Base-by-base conservation (phyloP, 2,888 invertebrate species). In the Mactromeris polynyma region DNA sequence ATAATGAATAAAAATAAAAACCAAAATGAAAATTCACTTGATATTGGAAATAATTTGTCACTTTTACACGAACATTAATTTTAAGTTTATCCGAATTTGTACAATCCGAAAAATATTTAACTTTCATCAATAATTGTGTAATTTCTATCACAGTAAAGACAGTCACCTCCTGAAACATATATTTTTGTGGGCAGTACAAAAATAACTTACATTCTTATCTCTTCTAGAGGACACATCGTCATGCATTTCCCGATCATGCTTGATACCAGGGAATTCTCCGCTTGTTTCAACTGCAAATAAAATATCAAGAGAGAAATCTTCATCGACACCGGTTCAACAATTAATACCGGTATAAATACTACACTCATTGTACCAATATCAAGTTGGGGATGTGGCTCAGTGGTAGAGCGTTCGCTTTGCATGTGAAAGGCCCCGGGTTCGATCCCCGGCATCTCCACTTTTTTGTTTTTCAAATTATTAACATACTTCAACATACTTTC, bases 401-500 rank as follows among this genome's bases (percentile, higher is more conserved):
- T n/a, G n/a, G 89, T 90, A 87, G 87, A 90, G 89, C 89, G 89
- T 90, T 87, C 87, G 89, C 89, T 90, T 87, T 87, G 87, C 89
- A 87, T 87, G 87, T 90, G 87, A 87, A 90, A 90, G 87, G 89
- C 87, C 87, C 87, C 87, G 89, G 87, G 89, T 90, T 90, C 89
- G 87, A 90, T 87, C 87, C 89, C 87, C 89, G 87, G 87, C 89
- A 87, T 87, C 87, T 90, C 87, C 89, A 90, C 69, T 0, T 40
- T 81, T 81, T 78, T 69, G 58, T 31, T 36, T 81, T 33, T 80
- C 11, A 0, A 26, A 46, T 46, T 17, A n/a, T n/a, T n/a, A n/a
- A n/a, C n/a, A n/a, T n/a, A n/a, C n/a, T n/a, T n/a, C n/a, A n/a
- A n/a, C n/a, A n/a, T n/a, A n/a, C n/a, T n/a, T n/a, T n/a, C n/a